Evolutionary conservation across 2,888 invertebrate genomes (phyloP).

Genomic region (Lypha dubia): DNA sequence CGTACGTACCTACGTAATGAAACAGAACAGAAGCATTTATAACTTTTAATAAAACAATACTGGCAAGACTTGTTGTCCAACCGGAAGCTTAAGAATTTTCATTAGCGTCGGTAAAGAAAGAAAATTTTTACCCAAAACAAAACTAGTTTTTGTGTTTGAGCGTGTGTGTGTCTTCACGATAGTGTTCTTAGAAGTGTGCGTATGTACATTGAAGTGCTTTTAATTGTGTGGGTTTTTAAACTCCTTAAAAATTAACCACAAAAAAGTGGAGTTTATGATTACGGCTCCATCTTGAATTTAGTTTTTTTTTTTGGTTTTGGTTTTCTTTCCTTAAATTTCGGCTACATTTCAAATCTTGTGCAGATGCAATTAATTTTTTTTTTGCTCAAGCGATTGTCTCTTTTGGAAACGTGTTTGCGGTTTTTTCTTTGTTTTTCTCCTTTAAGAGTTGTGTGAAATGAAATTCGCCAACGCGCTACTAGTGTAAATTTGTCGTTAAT

Average conservation of each 20-base stretch:
- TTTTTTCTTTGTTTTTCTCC: conserved; percentile 49
- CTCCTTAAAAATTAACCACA: conserved; percentile 44
- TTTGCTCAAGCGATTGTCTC: conserved; percentile 12
- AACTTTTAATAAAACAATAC: conserved; percentile 63
- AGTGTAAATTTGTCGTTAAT: conserved; percentile 72
- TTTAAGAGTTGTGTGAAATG: conserved; percentile 62
- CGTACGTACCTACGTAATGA: conserved; percentile 66
- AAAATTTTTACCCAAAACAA: conserved; percentile 28
- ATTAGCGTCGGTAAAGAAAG: conserved; percentile 67
- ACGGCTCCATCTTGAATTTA: conserved; percentile 68
- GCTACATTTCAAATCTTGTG: conserved; percentile 23
- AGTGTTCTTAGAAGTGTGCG: not conserved
- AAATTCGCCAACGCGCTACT: conserved; percentile 72
- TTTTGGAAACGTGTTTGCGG: conserved; percentile 60
- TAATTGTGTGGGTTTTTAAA: conserved; percentile 40
- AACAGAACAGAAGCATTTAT: conserved; percentile 71
- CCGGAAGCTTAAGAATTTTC: conserved; percentile 70
- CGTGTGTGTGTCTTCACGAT: not conserved
- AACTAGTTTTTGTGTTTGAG: conserved; percentile 44
- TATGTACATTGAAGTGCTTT: not conserved
- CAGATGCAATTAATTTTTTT: conserved; percentile 21
- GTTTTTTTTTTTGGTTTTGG: not conserved
- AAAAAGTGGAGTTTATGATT: conserved; percentile 48
- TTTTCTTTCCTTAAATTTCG: not conserved
- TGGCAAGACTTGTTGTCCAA: conserved; percentile 70